Evolutionary conservation across 2,888 invertebrate genomes (phyloP), one percentile per base, ranked within the genome.

Genomic region (Eulithis prunata): DNA sequence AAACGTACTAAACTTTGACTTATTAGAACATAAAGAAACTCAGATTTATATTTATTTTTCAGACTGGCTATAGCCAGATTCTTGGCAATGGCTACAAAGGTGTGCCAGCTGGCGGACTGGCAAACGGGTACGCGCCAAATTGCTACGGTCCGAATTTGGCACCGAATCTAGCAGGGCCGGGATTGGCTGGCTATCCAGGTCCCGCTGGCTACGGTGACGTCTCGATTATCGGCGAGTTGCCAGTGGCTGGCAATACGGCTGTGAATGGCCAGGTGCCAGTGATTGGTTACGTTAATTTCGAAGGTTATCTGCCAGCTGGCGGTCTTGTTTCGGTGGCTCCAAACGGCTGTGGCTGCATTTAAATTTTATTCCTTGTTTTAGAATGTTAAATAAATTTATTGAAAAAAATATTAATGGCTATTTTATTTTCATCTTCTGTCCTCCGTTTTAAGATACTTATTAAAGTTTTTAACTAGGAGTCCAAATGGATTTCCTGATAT

Each of bases 271-370:
- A 90, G 43, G 85, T 88, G 64, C 90, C 91, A 70, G 87, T 91
- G 0, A 86, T 91, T 70, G 91, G 91, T 55, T 91, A 86, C 62
- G 91, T 91, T 0, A 87, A 86, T 2, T 91, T 91, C 60, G 91
- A 91, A 60, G 91, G 91, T 0, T 79, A 80, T 2, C 75, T 91
- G 32, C 91, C 91, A 59, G 91, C 89, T 0, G 86, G 84, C 13
- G 91, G 91, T 0, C 70, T 85, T 4, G 91, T 91, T 0, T 85
- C 85, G 6, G 85, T 91, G 4, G 88, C 86, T 0, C 85, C 77
- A 54, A 82, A 81, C 32, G 47, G 49, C 43, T 82, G 82, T 21
- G 86, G 81, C 2, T 86, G 84, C 54, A 75, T 51, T 43, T 62
- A 66, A 28, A 56, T 38, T 28, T 36, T 21, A 14, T 28, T n/a